Conservation (phyloP, 2,888 invertebrate genomes). For the Acleris sparsana region DNA sequence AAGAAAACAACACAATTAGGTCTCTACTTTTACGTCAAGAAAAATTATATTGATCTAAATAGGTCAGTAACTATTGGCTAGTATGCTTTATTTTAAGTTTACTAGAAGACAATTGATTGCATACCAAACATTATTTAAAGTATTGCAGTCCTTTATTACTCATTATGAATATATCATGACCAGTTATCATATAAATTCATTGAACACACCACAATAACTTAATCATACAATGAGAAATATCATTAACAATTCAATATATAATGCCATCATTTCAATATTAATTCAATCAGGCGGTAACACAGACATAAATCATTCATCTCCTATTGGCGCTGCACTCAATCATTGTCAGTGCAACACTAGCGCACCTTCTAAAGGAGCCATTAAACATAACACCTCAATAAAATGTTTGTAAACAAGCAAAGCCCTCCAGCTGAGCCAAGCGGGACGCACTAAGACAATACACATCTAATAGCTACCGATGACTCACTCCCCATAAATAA, state of each 20-base stretch:
- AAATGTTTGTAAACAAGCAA: constrained; percentile 82
- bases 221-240: too few relatives aligned
- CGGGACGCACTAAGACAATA: constrained; percentile 67
- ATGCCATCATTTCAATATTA: constrained; percentile 25
- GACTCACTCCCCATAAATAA: constrained; percentile 77
- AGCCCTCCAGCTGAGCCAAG: constrained; percentile 71
- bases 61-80: too few relatives aligned
- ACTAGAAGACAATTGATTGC: too few relatives aligned
- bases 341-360: constrained; percentile 67
- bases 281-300: constrained; percentile 26
- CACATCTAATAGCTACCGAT: constrained; percentile 72
- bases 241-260: background rate
- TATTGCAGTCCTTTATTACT: too few relatives aligned
- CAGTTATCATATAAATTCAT: too few relatives aligned
- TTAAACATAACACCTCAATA: constrained; percentile 79
- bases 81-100: too few relatives aligned
- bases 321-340: constrained; percentile 52
- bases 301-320: constrained; percentile 33
- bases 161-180: too few relatives aligned
- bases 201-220: too few relatives aligned
- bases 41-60: too few relatives aligned
- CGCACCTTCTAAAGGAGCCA: constrained; percentile 76
- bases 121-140: too few relatives aligned
- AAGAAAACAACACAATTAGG: too few relatives aligned
- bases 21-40: too few relatives aligned